Evolutionary conservation across 2,888 invertebrate genomes (phyloP).

Genomic region (Trissonchulus sp.): DNA sequence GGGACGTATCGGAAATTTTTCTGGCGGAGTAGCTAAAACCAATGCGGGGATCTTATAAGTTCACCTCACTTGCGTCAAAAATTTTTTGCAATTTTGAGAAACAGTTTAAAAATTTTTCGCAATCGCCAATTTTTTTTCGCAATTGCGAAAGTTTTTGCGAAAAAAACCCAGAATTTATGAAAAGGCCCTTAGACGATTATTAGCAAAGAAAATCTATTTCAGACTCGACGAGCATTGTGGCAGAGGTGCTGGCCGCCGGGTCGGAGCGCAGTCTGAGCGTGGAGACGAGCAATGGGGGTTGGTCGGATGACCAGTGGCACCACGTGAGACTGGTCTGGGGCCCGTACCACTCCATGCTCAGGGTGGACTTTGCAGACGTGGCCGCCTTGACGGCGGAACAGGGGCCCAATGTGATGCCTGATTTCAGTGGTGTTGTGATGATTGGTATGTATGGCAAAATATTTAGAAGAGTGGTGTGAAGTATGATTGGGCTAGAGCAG

Average conservation of each 20-base stretch:
- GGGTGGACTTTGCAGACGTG: not conserved
- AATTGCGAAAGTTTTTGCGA: no score
- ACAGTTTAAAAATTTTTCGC: not conserved
- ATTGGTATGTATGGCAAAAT: not conserved
- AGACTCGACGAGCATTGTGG: not conserved
- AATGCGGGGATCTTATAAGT: no score
- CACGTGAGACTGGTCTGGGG: not conserved
- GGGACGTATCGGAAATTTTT: no score
- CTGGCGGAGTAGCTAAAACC: no score
- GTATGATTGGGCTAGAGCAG: no score
- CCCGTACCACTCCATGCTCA: not conserved
- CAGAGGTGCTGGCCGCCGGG: not conserved
- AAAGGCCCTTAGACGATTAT: no score
- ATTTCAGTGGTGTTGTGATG: not conserved
- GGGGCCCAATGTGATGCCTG: not conserved
- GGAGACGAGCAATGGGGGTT: not conserved
- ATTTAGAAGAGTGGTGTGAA: not conserved
- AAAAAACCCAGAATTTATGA: no score
- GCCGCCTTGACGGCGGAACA: not conserved
- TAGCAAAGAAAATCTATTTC: no score
- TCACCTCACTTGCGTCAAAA: no score
- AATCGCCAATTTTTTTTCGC: no score
- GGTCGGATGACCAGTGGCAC: not conserved
- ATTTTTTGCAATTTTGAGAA: not conserved
- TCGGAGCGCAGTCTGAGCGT: not conserved